Conservation (phyloP, 2,888 invertebrate species). For the Lepidonotus clava region DNA sequence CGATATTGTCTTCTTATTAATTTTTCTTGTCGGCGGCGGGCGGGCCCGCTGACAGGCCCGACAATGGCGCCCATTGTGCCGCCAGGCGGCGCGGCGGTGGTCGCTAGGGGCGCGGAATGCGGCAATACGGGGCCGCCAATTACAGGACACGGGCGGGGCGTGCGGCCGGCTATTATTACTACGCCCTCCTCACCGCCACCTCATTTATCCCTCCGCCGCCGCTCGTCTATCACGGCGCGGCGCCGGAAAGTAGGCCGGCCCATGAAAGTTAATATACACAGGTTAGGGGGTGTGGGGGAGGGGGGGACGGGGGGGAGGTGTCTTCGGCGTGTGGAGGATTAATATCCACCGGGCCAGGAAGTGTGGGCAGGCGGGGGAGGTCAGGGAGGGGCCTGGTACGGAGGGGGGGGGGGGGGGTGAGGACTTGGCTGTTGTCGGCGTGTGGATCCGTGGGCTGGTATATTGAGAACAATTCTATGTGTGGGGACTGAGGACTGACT, state of each 20-base stretch:
- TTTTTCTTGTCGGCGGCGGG: slow-evolving; percentile 43
- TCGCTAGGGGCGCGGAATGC: slow-evolving; percentile 31
- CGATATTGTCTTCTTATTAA: slow-evolving; percentile 48
- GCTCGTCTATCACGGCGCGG: slow-evolving; percentile 29
- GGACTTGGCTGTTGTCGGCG: neutral
- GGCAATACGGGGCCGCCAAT: slow-evolving; percentile 14
- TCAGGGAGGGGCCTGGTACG: neutral
- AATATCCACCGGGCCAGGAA: neutral
- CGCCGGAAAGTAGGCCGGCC: slow-evolving; percentile 16
- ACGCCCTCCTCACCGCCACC: slow-evolving; percentile 40
- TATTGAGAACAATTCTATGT: no score
- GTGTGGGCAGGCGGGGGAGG: neutral
- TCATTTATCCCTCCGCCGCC: slow-evolving; percentile 41
- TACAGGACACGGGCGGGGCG: neutral
- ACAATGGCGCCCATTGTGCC: slow-evolving; percentile 41
- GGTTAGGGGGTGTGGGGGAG: no score
- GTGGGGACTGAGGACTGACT: no score
- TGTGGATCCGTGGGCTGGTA: no score
- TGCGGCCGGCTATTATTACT: slow-evolving; percentile 33
- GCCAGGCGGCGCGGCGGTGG: neutral
- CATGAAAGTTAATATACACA: slow-evolving; percentile 45
- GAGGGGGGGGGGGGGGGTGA: neutral
- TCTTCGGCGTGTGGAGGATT: neutral
- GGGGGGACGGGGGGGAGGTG: no score
- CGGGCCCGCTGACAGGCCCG: slow-evolving; percentile 29